phyloP scores from a whole-genome alignment of 2,113 vertebrate species.

The Nestor notabilis region DNA sequence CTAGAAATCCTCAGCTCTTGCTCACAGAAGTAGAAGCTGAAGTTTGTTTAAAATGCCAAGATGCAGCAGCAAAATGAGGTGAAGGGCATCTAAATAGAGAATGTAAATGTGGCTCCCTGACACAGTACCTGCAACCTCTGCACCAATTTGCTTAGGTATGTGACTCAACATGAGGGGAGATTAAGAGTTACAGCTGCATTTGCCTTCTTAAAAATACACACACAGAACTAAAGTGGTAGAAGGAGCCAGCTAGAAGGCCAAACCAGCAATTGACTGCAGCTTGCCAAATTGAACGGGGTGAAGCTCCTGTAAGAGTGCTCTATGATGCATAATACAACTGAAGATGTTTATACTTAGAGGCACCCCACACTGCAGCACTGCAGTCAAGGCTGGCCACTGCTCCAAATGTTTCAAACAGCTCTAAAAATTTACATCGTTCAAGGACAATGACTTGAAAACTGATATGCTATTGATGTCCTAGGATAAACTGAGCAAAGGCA shows the following conservation, averaged over 20 bases:
- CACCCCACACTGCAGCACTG: neutral
- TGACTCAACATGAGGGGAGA: neutral
- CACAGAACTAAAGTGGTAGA: neutral
- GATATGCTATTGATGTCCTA: neutral
- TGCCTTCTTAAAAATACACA: neutral
- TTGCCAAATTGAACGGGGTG: neutral
- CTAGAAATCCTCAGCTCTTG: neutral
- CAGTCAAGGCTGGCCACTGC: neutral
- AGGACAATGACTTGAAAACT: neutral
- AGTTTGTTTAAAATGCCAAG: neutral
- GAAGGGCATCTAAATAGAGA: neutral
- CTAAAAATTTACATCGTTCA: neutral
- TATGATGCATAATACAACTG: neutral
- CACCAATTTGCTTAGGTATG: neutral
- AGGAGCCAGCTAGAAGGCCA: neutral
- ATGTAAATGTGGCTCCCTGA: neutral
- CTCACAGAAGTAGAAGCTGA: neutral
- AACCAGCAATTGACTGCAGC: neutral
- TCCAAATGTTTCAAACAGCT: neutral
- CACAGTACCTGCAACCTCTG: neutral
- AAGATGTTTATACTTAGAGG: neutral
- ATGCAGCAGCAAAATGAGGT: neutral
- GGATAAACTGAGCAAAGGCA: neutral
- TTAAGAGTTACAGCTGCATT: neutral
- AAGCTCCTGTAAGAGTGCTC: neutral